These are phyloP conservation scores for Gymnosoma rotundatum DNA, from an alignment of 2,888 invertebrate species.

Conservation along the genomic window DNA sequence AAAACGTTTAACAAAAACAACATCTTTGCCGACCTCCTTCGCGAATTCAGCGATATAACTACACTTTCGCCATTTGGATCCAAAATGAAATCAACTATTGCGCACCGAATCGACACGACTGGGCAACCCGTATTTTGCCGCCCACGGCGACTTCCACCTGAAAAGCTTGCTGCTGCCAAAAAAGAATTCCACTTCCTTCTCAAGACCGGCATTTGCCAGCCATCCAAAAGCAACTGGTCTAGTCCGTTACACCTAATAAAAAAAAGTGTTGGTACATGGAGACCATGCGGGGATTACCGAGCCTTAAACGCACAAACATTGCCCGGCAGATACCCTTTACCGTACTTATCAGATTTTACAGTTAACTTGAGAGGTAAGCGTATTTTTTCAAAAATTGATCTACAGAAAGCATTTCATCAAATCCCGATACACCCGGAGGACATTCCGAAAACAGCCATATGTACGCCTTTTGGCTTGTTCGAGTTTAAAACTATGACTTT, in stretches of 20 bases:
- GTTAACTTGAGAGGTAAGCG: constrained; percentile 16
- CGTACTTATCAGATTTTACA: constrained; percentile 28
- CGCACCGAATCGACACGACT: constrained; percentile 29
- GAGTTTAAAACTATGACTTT: too few species aligned
- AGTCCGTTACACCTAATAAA: constrained; percentile 47
- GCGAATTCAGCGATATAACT: constrained; percentile 23
- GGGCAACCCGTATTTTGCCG: constrained; percentile 42
- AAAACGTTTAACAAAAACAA: not conserved
- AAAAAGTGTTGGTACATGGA: constrained; percentile 48
- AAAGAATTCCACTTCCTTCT: constrained; percentile 45
- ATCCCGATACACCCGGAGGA: not conserved
- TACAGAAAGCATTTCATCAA: not conserved
- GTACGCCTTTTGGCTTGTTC: constrained; percentile 28
- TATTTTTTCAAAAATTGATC: too few species aligned
- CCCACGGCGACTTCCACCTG: constrained; percentile 12
- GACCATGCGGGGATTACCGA: constrained; percentile 54
- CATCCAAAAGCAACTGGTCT: constrained; percentile 46
- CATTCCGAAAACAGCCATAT: constrained; percentile 8
- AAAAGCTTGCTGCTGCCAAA: constrained; percentile 34
- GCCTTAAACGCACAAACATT: too few species aligned
- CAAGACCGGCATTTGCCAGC: constrained; percentile 47
- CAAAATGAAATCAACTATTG: constrained; percentile 35
- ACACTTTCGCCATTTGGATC: constrained; percentile 30
- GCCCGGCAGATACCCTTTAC: constrained; percentile 31
- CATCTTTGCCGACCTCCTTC: not conserved